A percentile compares a stretch with the other conserved stretches of the same genome.
These are phyloP conservation scores for Hartigia nigra DNA, from an alignment of 2,888 invertebrate species.

Conservation along the genomic window DNA sequence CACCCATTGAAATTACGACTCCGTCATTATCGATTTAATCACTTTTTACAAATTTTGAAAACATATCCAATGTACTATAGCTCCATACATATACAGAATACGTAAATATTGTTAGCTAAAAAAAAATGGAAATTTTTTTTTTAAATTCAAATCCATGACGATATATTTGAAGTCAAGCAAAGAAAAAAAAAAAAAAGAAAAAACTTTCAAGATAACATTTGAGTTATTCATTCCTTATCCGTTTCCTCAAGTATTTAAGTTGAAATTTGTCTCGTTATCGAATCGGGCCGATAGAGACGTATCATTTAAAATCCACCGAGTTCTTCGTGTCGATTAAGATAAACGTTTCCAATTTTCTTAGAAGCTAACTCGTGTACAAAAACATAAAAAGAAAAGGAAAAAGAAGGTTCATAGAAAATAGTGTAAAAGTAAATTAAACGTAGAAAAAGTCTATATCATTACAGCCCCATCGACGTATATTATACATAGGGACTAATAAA, in stretches of 20 bases:
- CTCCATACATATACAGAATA: too few species aligned
- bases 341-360: not conserved
- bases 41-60: too few species aligned
- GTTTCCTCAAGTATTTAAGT: not conserved
- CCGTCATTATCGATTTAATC: too few species aligned
- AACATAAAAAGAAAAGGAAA: not conserved
- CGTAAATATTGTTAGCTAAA: too few species aligned
- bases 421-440: not conserved
- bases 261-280: not conserved
- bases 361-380: not conserved
- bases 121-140: too few species aligned
- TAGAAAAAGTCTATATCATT: not conserved
- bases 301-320: not conserved
- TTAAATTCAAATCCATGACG: too few species aligned
- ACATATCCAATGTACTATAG: too few species aligned
- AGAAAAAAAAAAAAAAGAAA: not conserved
- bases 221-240: too few species aligned
- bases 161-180: not conserved
- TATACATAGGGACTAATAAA: not conserved
- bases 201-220: not conserved
- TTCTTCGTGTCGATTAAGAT: not conserved
- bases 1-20: too few species aligned
- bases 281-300: not conserved
- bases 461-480: not conserved
- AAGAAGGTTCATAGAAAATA: not conserved